Percentiles rank a stretch among this genome's conserved stretches.
These are phyloP conservation scores for Rissa tridactyla DNA, from an alignment of 2,113 vertebrate genomes.

Conservation along the genomic window DNA sequence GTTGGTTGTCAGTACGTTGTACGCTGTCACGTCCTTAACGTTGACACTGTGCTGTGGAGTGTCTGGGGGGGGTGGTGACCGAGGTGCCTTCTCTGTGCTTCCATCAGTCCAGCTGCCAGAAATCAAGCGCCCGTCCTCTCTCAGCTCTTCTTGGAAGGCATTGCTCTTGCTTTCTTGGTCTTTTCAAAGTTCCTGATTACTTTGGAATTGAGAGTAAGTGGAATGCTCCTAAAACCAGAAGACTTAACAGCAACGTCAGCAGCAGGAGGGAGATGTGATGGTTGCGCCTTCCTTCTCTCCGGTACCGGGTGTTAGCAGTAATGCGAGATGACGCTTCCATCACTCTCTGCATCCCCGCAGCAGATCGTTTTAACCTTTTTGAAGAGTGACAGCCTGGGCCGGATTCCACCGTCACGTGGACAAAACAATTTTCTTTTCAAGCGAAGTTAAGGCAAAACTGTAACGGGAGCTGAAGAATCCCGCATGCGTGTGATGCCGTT, in stretches of 20 bases:
- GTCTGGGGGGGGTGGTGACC: not conserved
- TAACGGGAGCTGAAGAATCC: not conserved
- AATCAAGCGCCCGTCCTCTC: rapidly evolving
- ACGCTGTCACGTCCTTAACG: not conserved
- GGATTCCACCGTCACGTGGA: rapidly evolving
- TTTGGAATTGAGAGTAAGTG: not conserved
- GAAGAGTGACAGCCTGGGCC: not conserved
- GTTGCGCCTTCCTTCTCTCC: not conserved
- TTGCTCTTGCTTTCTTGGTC: not conserved
- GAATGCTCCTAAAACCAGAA: not conserved
- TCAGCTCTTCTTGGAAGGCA: not conserved
- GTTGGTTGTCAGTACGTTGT: no score
- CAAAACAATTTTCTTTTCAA: not conserved
- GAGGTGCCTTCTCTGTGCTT: not conserved
- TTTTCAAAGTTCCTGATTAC: not conserved
- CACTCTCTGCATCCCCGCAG: not conserved
- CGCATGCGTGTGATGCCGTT: rapidly evolving
- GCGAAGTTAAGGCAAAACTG: not conserved
- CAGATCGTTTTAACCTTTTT: no score
- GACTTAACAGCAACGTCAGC: not conserved
- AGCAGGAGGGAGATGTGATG: not conserved
- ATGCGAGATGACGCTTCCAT: rapidly evolving
- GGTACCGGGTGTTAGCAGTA: not conserved
- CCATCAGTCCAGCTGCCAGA: not conserved
- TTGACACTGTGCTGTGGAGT: not conserved